Percentiles rank a stretch among this genome's conserved stretches.
Evolutionary conservation across 1,140 invertebrate genomes (phyloP).

Genomic region (Sipha flava): DNA sequence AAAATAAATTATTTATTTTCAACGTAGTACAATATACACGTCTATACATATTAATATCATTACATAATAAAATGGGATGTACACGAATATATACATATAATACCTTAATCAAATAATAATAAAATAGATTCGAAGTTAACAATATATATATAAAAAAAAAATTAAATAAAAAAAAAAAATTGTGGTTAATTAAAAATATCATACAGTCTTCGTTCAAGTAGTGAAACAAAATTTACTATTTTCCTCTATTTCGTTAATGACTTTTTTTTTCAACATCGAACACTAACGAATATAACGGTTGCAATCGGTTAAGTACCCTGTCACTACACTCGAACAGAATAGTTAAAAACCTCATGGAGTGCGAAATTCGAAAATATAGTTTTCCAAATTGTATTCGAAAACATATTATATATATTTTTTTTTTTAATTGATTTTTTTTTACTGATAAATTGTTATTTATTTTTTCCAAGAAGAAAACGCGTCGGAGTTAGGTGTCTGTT

Average conservation of each 20-base stretch:
- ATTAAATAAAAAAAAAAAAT: constrained; percentile 13
- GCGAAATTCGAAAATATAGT: neutral
- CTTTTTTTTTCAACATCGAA: neutral
- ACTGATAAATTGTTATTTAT: too few relatives aligned
- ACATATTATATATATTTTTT: too few relatives aligned
- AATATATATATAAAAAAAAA: neutral
- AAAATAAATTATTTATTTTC: constrained; percentile 32
- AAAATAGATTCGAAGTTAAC: constrained; percentile 30
- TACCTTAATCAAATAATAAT: constrained; percentile 21
- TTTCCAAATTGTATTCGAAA: too few relatives aligned
- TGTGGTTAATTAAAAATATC: constrained; percentile 25
- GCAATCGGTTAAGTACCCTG: constrained; percentile 5
- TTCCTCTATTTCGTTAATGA: neutral
- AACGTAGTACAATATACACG: constrained; percentile 24
- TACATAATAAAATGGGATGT: constrained; percentile 15
- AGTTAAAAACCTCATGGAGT: neutral
- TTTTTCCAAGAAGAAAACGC: neutral
- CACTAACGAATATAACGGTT: too few relatives aligned
- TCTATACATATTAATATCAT: constrained; percentile 23
- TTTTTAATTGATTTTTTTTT: too few relatives aligned
- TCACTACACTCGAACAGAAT: neutral
- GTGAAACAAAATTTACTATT: constrained; percentile 14
- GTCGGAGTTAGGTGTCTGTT: neutral
- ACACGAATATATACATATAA: constrained; percentile 4
- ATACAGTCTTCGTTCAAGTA: constrained; percentile 27